Evolutionary conservation across 2,888 invertebrate species (phyloP), one percentile per base, ranked within the genome.

Genomic region (Ophraella communa): DNA sequence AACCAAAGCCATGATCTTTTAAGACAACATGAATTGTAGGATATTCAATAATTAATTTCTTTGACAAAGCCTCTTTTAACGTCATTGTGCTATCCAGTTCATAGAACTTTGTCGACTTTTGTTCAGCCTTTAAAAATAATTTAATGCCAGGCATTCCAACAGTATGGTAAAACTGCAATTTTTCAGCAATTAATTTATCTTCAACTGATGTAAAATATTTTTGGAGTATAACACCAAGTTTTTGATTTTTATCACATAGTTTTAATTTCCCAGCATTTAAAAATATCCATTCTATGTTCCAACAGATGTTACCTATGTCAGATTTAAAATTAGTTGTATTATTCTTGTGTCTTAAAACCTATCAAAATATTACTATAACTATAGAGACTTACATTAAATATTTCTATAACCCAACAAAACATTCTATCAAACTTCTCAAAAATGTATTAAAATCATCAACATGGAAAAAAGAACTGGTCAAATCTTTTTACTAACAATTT

Each of bases 281-380:
- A 78, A 96, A 95, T 35, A 91, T 83, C 90, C 93, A 93, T 73
- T 95, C 92, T 4, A 95, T 83, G 68, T 89, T 87, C 96, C 95
- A 96, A 71, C 84, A 85, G 49, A 96, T 88, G 18, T 87, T 79
- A 59, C 89, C 87, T 0, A 83, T 84, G 76, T 89, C 89, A 81
- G 84, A 87, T 76, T 90, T 84, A 61, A 89, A 87, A 73, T 84
- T 86, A 0, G 93, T 91, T 0, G 89, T 87, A 78, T 96, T 96
- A 54, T 84, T 79, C 72, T 86, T 87, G 73, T 89, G 90, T 49
- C 90, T 85, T 5, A 86, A 85, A 78, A 95, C n/a, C n/a, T n/a
- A n/a, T n/a, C n/a, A n/a, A n/a, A n/a, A n/a, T n/a, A n/a, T n/a
- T n/a, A n/a, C n/a, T n/a, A n/a, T n/a, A n/a, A n/a, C n/a, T n/a